Evolutionary conservation across 1,140 invertebrate genomes (phyloP), one percentile per base, ranked within the genome.

Genomic region (Platyscapa corneri): DNA sequence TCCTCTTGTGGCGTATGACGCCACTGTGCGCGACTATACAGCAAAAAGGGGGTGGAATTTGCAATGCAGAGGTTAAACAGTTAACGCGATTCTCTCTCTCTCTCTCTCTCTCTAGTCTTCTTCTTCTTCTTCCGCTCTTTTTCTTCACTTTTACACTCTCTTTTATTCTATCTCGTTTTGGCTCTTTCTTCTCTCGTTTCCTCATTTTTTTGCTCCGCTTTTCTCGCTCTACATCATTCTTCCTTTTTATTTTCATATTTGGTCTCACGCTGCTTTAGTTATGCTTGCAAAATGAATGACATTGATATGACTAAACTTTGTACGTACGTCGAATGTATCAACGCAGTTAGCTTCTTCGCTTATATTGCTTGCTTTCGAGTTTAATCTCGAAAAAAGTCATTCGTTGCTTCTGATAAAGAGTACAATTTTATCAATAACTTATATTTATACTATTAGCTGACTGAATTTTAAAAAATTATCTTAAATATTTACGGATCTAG

Each of bases 21-120:
- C 79, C 64, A 84, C 85, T 75, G 70, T 75, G 87, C 88, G 87
- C 88, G 87, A 89, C 87, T 76, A 0, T 86, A 86, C 64, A 85
- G 90, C 86, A 91, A 91, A 92, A 91, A 93, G 90, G 90, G 92
- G 92, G 92, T 92, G 92, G 92, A 91, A 93, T 93, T 93, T 93
- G 92, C 92, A 93, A 93, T 93, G 93, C 93, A 93, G 93, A 93
- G 93, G 91, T 93, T 93, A 93, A 93, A 93, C 92, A 90, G 90
- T 89, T 90, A 89, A 5, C 87, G 89, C 89, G 90, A 89, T 82
- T 84, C 42, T n/a, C 79, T 37, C 64, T 74, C 72, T 56, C 49
- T 46, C 53, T 42, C 70, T 84, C 77, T 32, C 72, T 65, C 76
- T 75, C 39, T 20, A 53, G 60, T 60, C 60, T 23, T 56, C n/a